phyloP scores from a whole-genome alignment of 37 sponge, comb jelly and placozoan genomes.

The Bolinopsis microptera region DNA sequence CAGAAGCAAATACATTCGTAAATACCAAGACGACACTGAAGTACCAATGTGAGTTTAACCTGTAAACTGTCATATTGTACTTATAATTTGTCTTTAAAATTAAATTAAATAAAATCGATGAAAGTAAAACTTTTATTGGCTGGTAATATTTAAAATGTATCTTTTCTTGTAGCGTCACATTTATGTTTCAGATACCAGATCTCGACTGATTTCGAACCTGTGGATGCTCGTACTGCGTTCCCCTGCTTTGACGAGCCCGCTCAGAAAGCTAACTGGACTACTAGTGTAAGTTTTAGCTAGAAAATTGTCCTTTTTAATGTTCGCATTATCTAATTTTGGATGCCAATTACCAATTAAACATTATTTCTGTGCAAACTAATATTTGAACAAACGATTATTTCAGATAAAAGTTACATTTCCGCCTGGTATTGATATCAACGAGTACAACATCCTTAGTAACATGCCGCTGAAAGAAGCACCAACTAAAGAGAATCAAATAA shows the following conservation, averaged over 20 bases:
- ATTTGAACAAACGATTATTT: not conserved
- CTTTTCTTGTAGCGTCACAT: no score
- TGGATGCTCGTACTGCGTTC: conserved; percentile 91
- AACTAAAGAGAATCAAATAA: not conserved
- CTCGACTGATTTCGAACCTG: conserved; percentile 96
- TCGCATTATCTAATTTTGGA: conserved; percentile 72
- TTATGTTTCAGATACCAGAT: conserved; percentile 71
- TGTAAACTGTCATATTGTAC: no score
- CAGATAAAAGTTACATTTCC: conserved; percentile 52
- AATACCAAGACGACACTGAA: not conserved
- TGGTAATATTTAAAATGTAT: no score
- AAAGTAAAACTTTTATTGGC: no score
- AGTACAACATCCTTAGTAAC: conserved; percentile 27
- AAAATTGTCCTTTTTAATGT: not conserved
- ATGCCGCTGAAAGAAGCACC: not conserved
- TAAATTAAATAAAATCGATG: no score
- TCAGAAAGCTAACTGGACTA: conserved; percentile 88
- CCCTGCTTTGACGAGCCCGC: conserved; percentile 98
- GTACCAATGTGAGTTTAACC: no score
- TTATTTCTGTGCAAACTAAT: not conserved
- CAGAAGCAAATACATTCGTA: conserved; percentile 1
- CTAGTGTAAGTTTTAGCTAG: conserved; percentile 70
- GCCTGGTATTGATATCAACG: conserved; percentile 14
- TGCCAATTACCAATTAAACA: conserved; percentile 67
- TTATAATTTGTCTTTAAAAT: no score